These are phyloP conservation scores for Microtus richardsoni DNA, from an alignment of 2,113 vertebrate species.

Conservation along the genomic window DNA sequence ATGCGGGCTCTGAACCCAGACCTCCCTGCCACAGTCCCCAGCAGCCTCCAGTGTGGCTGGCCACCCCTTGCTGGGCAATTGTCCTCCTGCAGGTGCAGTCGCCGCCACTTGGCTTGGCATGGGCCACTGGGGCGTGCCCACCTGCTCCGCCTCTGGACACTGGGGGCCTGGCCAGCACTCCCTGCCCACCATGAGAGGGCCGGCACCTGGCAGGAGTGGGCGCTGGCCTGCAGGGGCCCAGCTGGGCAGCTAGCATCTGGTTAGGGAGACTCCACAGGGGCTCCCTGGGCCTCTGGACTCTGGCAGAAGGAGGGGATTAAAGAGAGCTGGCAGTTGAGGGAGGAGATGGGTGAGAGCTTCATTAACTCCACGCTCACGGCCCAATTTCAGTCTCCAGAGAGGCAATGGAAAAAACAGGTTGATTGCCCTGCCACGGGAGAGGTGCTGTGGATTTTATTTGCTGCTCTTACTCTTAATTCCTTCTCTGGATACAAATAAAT, in stretches of 20 bases:
- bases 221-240: background rate
- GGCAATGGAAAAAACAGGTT: background rate
- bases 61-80: background rate
- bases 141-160: background rate
- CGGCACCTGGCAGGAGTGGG: background rate
- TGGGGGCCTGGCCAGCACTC: background rate
- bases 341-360: slow-evolving; percentile 68
- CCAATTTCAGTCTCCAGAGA: slow-evolving; percentile 17
- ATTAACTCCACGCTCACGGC: slow-evolving; percentile 47
- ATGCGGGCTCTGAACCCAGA: background rate
- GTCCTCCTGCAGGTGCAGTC: background rate
- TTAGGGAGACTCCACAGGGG: slow-evolving; percentile 37
- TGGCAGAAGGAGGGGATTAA: slow-evolving; percentile 79
- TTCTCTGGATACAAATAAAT: slow-evolving; percentile 60
- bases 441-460: slow-evolving; percentile 13
- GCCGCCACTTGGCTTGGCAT: background rate
- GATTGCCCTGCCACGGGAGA: background rate
- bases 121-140: background rate
- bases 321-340: slow-evolving; percentile 46
- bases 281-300: slow-evolving; percentile 73
- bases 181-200: background rate
- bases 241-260: slow-evolving; percentile 76
- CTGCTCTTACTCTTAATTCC: slow-evolving; percentile 44
- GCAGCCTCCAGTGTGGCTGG: background rate
- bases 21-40: background rate